Conservation (phyloP, 2,113 vertebrate species). For the Mohoua ochrocephala region DNA sequence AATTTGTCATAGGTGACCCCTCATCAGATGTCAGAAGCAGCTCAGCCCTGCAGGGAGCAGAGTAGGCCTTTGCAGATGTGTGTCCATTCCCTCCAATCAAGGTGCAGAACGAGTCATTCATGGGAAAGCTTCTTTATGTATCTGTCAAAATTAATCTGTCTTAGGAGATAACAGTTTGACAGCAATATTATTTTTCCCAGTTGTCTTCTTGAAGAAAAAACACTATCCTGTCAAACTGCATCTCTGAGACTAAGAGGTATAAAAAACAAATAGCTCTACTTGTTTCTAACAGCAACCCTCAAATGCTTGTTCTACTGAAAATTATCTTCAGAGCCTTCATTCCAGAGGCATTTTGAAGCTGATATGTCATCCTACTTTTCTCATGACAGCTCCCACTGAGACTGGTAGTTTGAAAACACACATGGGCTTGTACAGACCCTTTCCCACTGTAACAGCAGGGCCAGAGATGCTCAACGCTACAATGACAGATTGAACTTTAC, state of each 20-base stretch:
- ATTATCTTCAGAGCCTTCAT: neutral
- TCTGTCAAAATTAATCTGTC: neutral
- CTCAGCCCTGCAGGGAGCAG: neutral
- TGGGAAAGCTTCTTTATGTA: neutral
- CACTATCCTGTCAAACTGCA: neutral
- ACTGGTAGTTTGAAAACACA: neutral
- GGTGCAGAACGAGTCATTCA: neutral
- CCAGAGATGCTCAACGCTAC: accelerated
- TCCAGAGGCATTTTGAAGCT: neutral
- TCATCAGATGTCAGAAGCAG: neutral
- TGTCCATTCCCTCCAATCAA: neutral
- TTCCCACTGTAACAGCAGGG: neutral
- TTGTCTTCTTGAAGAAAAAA: conserved; percentile 6
- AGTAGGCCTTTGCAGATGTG: neutral
- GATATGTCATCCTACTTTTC: neutral
- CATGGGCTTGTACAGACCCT: neutral
- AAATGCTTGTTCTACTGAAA: neutral
- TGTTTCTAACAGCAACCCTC: neutral
- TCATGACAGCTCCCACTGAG: neutral
- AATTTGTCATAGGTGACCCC: neutral
- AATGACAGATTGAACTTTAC: neutral
- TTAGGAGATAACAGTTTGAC: neutral
- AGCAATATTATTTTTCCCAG: neutral
- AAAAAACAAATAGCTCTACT: neutral
- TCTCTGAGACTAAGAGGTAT: neutral